Evolutionary conservation across 2,888 invertebrate species (phyloP), one percentile per base, ranked within the genome.

Genomic region (Palloptera scutellata): DNA sequence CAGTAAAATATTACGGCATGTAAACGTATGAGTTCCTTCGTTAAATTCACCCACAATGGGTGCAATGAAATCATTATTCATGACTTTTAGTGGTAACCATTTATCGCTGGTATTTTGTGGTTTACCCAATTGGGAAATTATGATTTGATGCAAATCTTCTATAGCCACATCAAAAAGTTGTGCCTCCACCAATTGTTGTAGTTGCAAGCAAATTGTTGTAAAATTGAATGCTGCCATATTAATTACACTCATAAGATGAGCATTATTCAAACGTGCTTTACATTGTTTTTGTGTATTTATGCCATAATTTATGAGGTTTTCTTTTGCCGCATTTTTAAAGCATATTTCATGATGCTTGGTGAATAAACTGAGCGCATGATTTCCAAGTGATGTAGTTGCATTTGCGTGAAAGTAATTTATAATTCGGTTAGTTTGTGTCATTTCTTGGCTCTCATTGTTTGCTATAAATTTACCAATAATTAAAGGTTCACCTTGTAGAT

Each of bases 1-100:
- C 1, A 85, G 71, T 9, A 83, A 66, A 68, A 85, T 79, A 72
- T 85, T 85, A 42, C 78, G 78, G 53, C 85, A 85, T n/a, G 72
- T 75, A 20, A 85, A 82, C 0, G 74, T 73, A 11, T 76, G 75
- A n/a, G 73, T 74, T 6, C 72, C 68, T 3, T 75, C 76, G 54
- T 78, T 71, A 70, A 75, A 81, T 9, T 67, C 53, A 1, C 79
- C 81, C 10, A 81, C 67, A 5, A 81, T 70, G 13, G 77, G 69
- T 1, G 73, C 66, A 13, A 73, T 68, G 41, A 77, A 77, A 11
- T 68, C 71, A 64, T 75, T 76, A 12, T 40, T n/a, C 3, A 48
- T 69, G 12, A 78, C 65, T 19, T 78, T 69, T 1, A 84, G 40
- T 10, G 75, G 78, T 12, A 77, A 66, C 85, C 85, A 85, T 30